A percentile compares a stretch with the other conserved stretches of the same genome.
Evolutionary conservation across 2,888 invertebrate genomes (phyloP).

Genomic region (Zonitis immaculata): DNA sequence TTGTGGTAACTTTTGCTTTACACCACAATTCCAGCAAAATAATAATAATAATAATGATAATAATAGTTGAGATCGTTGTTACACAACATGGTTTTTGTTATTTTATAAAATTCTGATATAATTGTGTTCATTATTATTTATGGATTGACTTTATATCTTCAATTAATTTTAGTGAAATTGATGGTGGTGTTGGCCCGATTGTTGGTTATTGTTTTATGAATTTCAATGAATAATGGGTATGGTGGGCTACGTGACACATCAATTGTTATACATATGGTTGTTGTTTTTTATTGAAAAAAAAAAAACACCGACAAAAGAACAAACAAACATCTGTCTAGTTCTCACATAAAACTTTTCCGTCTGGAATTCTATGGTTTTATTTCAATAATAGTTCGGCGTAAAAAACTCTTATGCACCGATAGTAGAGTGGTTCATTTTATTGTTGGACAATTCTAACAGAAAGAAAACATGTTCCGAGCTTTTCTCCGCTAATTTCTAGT

Average conservation of each 20-base stretch:
- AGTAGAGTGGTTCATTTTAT: too few species aligned
- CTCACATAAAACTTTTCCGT: not conserved
- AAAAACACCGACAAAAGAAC: too few species aligned
- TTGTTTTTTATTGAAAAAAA: too few species aligned
- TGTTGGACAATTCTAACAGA: too few species aligned
- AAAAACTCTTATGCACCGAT: too few species aligned
- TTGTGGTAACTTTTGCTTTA: slow-evolving; percentile 1
- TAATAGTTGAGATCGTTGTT: too few species aligned
- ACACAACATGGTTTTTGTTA: not conserved
- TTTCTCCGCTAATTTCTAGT: too few species aligned
- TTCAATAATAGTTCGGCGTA: too few species aligned
- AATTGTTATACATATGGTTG: not conserved
- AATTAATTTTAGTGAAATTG: too few species aligned
- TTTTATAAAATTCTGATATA: too few species aligned
- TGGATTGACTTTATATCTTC: not conserved
- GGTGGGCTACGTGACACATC: not conserved
- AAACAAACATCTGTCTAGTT: not conserved
- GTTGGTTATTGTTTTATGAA: not conserved
- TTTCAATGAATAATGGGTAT: not conserved
- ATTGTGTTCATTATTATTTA: not conserved
- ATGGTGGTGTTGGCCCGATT: too few species aligned
- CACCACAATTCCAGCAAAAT: not conserved
- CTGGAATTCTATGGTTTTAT: not conserved
- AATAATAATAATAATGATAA: not conserved
- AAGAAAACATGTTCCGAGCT: too few species aligned